A percentile compares a stretch with the other conserved stretches of the same genome.
These are phyloP conservation scores for Metellina segmentata DNA, from an alignment of 2,888 invertebrate genomes.

Conservation along the genomic window DNA sequence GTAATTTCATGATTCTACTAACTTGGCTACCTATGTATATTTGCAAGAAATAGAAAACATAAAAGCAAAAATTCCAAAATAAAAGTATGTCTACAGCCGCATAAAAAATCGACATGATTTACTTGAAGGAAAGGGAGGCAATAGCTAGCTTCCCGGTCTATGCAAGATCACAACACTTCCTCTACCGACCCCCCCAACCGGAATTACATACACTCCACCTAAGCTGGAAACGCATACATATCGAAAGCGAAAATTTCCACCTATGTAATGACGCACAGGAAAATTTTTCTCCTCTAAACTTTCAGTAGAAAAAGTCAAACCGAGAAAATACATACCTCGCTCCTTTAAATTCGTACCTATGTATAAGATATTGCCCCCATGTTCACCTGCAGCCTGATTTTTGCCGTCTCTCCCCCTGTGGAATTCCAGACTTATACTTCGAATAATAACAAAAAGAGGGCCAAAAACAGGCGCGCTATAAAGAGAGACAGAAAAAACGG, in stretches of 20 bases:
- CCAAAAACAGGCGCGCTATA: not conserved
- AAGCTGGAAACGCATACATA: not conserved
- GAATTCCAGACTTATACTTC: not conserved
- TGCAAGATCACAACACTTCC: too few relatives aligned
- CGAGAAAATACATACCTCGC: not conserved
- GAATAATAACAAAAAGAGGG: constrained; percentile 2
- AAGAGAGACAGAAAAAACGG: constrained; percentile 36
- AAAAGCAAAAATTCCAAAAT: too few relatives aligned
- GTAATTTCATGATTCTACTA: too few relatives aligned
- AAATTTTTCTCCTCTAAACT: not conserved
- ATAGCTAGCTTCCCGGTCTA: too few relatives aligned
- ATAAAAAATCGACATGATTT: too few relatives aligned
- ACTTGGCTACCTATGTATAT: too few relatives aligned
- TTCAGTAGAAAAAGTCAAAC: not conserved
- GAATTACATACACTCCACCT: not conserved
- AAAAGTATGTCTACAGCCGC: too few relatives aligned
- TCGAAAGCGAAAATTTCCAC: not conserved
- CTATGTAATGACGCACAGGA: not conserved
- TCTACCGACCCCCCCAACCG: too few relatives aligned
- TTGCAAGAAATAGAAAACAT: too few relatives aligned
- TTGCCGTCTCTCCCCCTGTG: not conserved
- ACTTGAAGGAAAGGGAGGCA: too few relatives aligned
- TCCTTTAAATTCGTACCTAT: constrained; percentile 31
- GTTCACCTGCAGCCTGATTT: constrained; percentile 29
- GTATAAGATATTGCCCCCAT: constrained; percentile 52